Evolutionary conservation across 2,888 invertebrate species (phyloP).

Genomic region (Bruchidius siliquastri): DNA sequence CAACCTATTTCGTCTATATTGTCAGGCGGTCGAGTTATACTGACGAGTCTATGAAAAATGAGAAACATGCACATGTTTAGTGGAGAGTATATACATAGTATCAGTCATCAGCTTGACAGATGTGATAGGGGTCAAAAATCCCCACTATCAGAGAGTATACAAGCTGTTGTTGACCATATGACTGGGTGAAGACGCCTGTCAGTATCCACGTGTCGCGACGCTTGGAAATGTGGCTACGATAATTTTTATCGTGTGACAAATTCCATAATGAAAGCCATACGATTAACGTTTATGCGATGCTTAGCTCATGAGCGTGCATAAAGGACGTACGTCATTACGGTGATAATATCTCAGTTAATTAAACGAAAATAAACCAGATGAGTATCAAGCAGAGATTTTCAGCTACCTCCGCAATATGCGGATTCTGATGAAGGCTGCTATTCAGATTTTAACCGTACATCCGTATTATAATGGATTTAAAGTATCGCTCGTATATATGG

Average conservation of each 20-base stretch:
- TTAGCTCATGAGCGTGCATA: not conserved
- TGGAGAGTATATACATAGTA: too few species aligned
- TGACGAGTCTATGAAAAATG: too few species aligned
- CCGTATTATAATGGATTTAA: not conserved
- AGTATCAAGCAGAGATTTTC: not conserved
- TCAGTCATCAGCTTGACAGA: too few species aligned
- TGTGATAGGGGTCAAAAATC: too few species aligned
- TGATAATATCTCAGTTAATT: not conserved
- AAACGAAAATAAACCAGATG: not conserved
- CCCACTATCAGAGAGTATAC: too few species aligned
- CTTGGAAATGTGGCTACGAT: too few species aligned
- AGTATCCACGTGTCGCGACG: too few species aligned
- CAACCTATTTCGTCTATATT: too few species aligned
- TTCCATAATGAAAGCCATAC: not conserved
- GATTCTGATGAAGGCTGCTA: not conserved
- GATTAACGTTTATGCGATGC: not conserved
- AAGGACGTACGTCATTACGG: not conserved
- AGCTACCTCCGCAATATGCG: not conserved
- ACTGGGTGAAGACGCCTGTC: too few species aligned
- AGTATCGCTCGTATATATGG: not conserved
- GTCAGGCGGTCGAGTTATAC: too few species aligned
- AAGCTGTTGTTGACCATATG: too few species aligned
- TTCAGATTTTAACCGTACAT: not conserved
- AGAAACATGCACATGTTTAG: too few species aligned
- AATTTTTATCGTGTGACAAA: not conserved